Evolutionary conservation across 2,888 invertebrate species (phyloP), one percentile per base, ranked within the genome.

Genomic region (Xestia c-nigrum): DNA sequence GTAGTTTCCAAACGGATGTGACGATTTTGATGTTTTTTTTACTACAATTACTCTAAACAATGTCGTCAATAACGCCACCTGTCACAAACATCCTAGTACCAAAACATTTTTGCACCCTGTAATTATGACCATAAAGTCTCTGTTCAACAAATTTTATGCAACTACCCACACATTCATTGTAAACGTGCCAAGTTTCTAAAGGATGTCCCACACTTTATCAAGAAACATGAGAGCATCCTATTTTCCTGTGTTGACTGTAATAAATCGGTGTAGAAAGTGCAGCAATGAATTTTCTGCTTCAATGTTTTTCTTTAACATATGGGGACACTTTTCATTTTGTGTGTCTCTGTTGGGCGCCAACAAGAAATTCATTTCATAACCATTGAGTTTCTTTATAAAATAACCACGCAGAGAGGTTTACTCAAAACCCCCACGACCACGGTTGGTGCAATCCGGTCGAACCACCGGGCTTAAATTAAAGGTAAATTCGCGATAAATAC

Each of bases 301-400:
- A 55, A 64, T 80, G 38, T 81, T 52, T 50, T 69, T 81, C 47
- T 69, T 46, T 50, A 64, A 81, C 38, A n/a, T 57, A 68, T 64
- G 76, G 50, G 63, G 55, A 46, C 63, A 76, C n/a, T 59, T 75
- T 63, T 52, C 24, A 76, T 69, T 57, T 52, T 10, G 3, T 16
- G 46, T 82, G 65, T 76, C 77, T 57, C 82, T 59, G 70, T 31
- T 77, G 77, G 80, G 82, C 64, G 72, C 63, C 80, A 78, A 73
- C 14, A 73, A 38, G 14, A 40, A 40, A 47, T 14, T 46, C 0
- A 40, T 79, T 72, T 38, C 0, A 46, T 6, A 16, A 38, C 9
- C 14, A n/a, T 64, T 14, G n/a, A 40, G 7, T 24, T 64, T n/a
- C 1, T 64, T 64, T 4, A 16, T 40, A 64, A 38, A 38, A 14